Evolutionary conservation across 2,113 vertebrate species (phyloP).

Genomic region (Ranitomeya variabilis): DNA sequence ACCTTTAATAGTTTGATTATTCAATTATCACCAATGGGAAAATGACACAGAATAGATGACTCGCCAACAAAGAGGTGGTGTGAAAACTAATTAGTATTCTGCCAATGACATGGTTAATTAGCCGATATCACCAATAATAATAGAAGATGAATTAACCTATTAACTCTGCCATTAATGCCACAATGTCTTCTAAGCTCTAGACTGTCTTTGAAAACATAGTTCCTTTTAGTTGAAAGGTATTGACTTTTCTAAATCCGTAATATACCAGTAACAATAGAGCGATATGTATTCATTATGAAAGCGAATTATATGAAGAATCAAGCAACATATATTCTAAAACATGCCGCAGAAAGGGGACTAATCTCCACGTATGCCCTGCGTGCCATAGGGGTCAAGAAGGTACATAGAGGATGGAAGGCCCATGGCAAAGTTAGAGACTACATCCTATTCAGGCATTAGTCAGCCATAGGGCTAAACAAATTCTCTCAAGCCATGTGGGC

Average conservation of each 20-base stretch:
- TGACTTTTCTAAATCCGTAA: conserved; percentile 11
- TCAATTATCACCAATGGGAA: conserved; percentile 31
- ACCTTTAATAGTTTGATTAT: conserved; percentile 50
- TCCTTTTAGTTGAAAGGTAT: conserved; percentile 4
- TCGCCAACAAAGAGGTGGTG: conserved; percentile 48
- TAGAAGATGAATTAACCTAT: conserved; percentile 53
- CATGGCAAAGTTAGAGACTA: too few relatives aligned
- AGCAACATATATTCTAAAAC: not conserved
- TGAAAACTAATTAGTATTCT: conserved; percentile 51
- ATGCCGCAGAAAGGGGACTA: not conserved
- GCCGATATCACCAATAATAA: conserved; percentile 53
- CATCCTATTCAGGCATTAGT: too few relatives aligned
- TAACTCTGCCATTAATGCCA: conserved; percentile 45
- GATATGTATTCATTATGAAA: not conserved
- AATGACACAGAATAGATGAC: conserved; percentile 49
- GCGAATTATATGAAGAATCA: not conserved
- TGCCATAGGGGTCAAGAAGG: not conserved
- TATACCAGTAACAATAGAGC: not conserved
- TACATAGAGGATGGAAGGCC: too few relatives aligned
- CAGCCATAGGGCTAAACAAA: too few relatives aligned
- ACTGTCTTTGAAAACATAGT: conserved; percentile 36
- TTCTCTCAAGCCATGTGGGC: too few relatives aligned
- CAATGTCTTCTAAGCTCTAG: conserved; percentile 21
- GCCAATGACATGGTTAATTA: conserved; percentile 56
- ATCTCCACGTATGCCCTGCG: not conserved